phyloP scores from a whole-genome alignment of 2,888 invertebrate species.

The Pandemis corylana region DNA sequence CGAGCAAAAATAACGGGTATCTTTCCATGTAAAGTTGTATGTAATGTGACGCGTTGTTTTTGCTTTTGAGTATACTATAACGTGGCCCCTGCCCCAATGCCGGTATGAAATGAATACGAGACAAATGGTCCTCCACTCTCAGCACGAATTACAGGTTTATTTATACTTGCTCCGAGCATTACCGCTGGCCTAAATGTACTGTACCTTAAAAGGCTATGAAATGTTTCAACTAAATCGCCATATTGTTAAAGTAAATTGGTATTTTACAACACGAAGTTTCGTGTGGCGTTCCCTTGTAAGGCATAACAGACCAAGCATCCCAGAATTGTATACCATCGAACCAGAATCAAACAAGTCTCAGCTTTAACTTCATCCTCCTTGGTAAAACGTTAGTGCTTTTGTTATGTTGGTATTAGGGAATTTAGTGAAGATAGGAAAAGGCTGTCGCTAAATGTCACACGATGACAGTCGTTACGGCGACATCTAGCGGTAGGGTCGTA shows the following conservation, averaged over 20 bases:
- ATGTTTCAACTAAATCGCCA: conserved; percentile 75
- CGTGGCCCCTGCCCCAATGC: conserved; percentile 48
- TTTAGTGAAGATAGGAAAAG: conserved; percentile 46
- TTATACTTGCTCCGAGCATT: conserved; percentile 66
- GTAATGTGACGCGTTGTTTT: too few species aligned
- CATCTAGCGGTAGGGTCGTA: conserved; percentile 63
- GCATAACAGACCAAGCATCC: conserved; percentile 49
- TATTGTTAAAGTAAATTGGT: conserved; percentile 82
- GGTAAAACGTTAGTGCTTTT: background rate
- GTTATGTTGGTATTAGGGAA: conserved; percentile 22
- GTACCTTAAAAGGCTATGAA: conserved; percentile 74
- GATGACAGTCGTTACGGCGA: conserved; percentile 68
- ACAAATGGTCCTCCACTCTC: conserved; percentile 57
- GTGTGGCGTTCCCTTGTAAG: conserved; percentile 70
- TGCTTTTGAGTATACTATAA: too few species aligned
- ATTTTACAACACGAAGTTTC: conserved; percentile 77
- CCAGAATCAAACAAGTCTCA: conserved; percentile 46
- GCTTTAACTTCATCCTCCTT: conserved; percentile 44
- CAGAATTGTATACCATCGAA: conserved; percentile 44
- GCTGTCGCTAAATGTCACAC: conserved; percentile 67
- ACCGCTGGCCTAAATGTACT: conserved; percentile 73
- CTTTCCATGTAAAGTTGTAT: too few species aligned
- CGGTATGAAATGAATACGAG: conserved; percentile 64
- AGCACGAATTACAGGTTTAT: conserved; percentile 55
- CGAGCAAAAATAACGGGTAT: too few species aligned